A percentile compares a stretch with the other conserved stretches of the same genome.
Evolutionary conservation across 2,888 invertebrate species (phyloP).

Genomic region (Leucozona laternaria): DNA sequence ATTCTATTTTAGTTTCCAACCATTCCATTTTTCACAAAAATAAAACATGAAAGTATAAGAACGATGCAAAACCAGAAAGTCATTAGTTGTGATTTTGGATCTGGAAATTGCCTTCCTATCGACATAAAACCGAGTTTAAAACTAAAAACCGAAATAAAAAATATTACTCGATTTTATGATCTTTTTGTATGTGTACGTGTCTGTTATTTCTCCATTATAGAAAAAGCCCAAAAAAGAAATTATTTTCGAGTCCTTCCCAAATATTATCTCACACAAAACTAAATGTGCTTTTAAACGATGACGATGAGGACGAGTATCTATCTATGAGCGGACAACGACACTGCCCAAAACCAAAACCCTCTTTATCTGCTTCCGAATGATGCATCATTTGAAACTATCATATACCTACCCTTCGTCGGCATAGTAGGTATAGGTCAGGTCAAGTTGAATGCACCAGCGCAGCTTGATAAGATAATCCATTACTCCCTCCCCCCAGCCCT

Average conservation of each 20-base stretch:
- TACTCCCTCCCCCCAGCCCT: not conserved
- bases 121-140: not conserved
- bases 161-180: not conserved
- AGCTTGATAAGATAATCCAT: not conserved
- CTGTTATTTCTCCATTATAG: conserved; percentile 6
- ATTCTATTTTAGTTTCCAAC: too few species aligned
- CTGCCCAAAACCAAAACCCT: not conserved
- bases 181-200: too few species aligned
- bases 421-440: conserved; percentile 18
- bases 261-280: conserved; percentile 17
- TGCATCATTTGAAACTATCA: conserved; percentile 23
- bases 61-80: not conserved
- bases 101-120: not conserved
- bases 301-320: not conserved
- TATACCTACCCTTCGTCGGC: conserved; percentile 25
- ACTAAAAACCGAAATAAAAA: not conserved
- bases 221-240: conserved; percentile 17
- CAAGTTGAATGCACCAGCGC: conserved; percentile 32
- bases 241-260: conserved; percentile 46
- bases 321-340: not conserved
- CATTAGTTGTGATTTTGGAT: not conserved
- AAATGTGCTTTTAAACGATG: conserved; percentile 48
- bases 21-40: too few species aligned
- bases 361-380: conserved; percentile 21
- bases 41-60: too few species aligned